Percentiles rank a stretch among this genome's conserved stretches.
These are phyloP conservation scores for Callopanchax toddi DNA, from an alignment of 2,113 vertebrate species.

Conservation along the genomic window DNA sequence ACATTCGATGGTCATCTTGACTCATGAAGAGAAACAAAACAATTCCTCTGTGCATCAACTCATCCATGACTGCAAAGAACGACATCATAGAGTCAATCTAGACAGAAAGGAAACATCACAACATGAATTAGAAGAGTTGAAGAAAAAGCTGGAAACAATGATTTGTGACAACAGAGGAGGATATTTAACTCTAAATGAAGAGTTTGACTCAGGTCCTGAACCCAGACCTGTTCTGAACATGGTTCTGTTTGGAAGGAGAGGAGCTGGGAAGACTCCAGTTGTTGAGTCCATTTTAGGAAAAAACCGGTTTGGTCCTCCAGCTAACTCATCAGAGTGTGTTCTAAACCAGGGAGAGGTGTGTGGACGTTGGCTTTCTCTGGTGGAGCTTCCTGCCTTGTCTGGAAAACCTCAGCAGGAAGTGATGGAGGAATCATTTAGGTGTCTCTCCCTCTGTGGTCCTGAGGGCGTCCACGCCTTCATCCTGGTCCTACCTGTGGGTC, in stretches of 20 bases:
- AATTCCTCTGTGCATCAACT: not conserved
- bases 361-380: constrained; percentile 29
- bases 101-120: not conserved
- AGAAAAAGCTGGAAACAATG: not conserved
- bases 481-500: constrained; percentile 35
- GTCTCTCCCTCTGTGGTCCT: constrained; percentile 28
- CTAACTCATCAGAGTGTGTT: constrained; percentile 20
- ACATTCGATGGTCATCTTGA: fast-evolving
- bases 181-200: not conserved
- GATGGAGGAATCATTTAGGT: not conserved
- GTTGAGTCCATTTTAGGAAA: constrained; percentile 30
- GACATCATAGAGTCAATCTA: not conserved
- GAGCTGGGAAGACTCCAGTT: constrained; percentile 23
- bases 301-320: not conserved
- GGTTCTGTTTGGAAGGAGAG: constrained; percentile 44
- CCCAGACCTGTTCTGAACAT: not conserved
- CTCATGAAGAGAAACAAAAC: too few species aligned
- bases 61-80: not conserved
- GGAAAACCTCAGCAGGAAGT: constrained; percentile 3
- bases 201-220: too few species aligned
- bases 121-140: too few species aligned
- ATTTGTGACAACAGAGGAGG: not conserved
- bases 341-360: constrained; percentile 31
- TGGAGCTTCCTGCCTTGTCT: constrained; percentile 38
- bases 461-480: constrained; percentile 45